Percentiles rank a stretch among this genome's conserved stretches.
Conservation (phyloP, 2,888 invertebrate genomes). For the Sphaerophoria rueppellii region DNA sequence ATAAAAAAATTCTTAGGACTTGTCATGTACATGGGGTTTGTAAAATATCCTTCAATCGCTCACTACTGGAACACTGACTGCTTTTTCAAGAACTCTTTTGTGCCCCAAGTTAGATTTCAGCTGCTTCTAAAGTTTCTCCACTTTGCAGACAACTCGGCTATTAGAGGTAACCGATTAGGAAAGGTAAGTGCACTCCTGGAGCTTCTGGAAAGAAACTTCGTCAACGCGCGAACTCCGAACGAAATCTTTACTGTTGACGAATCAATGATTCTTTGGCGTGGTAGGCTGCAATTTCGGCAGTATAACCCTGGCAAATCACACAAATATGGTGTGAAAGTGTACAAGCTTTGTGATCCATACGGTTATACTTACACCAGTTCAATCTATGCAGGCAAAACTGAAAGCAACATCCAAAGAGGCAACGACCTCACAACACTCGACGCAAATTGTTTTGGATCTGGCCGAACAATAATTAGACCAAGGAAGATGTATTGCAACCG, state of each 20-base stretch:
- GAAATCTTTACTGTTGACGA: background rate
- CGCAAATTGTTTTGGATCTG: conserved; percentile 5
- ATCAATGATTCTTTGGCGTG: too few relatives aligned
- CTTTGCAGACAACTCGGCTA: conserved; percentile 21
- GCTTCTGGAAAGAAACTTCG: conserved; percentile 24
- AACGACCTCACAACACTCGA: conserved; percentile 8
- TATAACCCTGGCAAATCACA: too few relatives aligned
- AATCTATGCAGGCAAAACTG: too few relatives aligned
- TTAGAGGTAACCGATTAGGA: conserved; percentile 12
- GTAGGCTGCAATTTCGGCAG: too few relatives aligned
- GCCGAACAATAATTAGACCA: conserved; percentile 1
- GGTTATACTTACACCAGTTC: too few relatives aligned
- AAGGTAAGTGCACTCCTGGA: conserved; percentile 13
- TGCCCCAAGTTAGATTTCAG: conserved; percentile 32
- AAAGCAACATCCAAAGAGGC: too few relatives aligned
- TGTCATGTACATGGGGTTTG: conserved; percentile 45
- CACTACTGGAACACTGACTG: conserved; percentile 26
- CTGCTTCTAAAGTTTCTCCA: conserved; percentile 16
- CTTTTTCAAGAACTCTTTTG: conserved; percentile 36
- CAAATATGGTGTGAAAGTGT: too few relatives aligned
- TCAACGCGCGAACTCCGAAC: conserved; percentile 6
- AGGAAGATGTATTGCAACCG: background rate
- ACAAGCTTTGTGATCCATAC: too few relatives aligned
- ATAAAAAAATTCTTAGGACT: conserved; percentile 35
- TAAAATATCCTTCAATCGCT: conserved; percentile 53